These are phyloP conservation scores for Drosophila persimilis DNA, from an alignment of 1,140 invertebrate species.

Conservation along the genomic window DNA sequence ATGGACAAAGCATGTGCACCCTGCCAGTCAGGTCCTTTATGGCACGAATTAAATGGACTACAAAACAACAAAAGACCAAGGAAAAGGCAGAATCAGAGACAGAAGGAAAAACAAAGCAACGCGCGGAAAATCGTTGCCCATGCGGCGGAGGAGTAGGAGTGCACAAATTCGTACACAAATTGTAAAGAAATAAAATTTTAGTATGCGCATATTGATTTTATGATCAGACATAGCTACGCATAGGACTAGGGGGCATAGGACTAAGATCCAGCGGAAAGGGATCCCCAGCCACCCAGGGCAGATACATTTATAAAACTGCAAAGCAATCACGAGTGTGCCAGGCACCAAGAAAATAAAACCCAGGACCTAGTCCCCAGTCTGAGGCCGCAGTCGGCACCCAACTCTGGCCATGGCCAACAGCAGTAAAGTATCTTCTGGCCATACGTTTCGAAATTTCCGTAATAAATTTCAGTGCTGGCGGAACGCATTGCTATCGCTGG, in stretches of 20 bases:
- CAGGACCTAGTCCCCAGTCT: slow-evolving; percentile 28
- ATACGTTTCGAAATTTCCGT: slow-evolving; percentile 64
- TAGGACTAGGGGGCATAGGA: slow-evolving; percentile 33
- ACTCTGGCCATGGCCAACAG: slow-evolving; percentile 34
- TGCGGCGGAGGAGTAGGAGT: slow-evolving; percentile 6
- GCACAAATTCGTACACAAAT: slow-evolving; percentile 79
- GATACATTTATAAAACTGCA: slow-evolving; percentile 69
- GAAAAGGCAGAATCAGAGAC: slow-evolving; percentile 22
- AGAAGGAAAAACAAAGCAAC: slow-evolving; percentile 25
- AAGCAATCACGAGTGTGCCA: slow-evolving; percentile 68
- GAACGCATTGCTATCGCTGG: slow-evolving; percentile 31
- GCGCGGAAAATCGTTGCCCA: slow-evolving; percentile 63
- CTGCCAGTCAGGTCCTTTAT: slow-evolving; percentile 52
- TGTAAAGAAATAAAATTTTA: slow-evolving; percentile 82
- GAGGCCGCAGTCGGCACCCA: slow-evolving; percentile 1
- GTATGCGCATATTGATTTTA: slow-evolving; percentile 82
- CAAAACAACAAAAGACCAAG: slow-evolving; percentile 60
- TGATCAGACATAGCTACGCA: slow-evolving; percentile 80
- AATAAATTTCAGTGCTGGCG: slow-evolving; percentile 69
- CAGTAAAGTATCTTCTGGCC: slow-evolving; percentile 65
- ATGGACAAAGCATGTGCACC: slow-evolving; percentile 73
- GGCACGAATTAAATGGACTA: slow-evolving; percentile 78
- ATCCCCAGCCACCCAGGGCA: no score
- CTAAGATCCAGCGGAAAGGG: not conserved
- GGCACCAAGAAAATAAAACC: slow-evolving; percentile 54